Base-by-base conservation (phyloP, 2,888 invertebrate species). In the Pemphredon lugubris region DNA sequence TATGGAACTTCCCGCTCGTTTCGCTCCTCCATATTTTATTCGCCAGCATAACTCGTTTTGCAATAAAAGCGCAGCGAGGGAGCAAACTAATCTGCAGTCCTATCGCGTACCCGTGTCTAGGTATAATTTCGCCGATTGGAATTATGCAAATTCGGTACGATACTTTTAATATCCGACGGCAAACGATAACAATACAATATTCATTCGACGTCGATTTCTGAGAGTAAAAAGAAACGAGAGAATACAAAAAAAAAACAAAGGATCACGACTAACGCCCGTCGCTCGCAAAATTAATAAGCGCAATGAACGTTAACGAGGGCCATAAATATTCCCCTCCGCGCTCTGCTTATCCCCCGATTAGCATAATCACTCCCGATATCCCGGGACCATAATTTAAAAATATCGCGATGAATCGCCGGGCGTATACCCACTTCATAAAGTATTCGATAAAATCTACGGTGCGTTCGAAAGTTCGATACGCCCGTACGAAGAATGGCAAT, bases 281-380 rank as follows among this genome's bases (percentile, higher is more conserved):
- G 72, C 55, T 61, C 75, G 66, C 80, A 80, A 83, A 83, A 83
- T 83, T 83, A 83, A 83, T 83, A 83, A 81, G 76, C 71, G 69
- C 81, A 78, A 81, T 82, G 77, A 81, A 75, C 75, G 72, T 79
- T 78, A 80, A 83, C 83, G 78, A 81, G 76, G 57, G 53, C 42
- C 76, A 82, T 81, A 81, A 81, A 81, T 82, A 82, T 73, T 57
- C n/a, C 45, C 59, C 69, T 53, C 66, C 48, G 68, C 72, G 64
- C 59, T 18, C 57, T 63, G 74, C 74, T 82, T 81, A 81, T 80
- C 74, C 64, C 32, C 30, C 70, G 77, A 82, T 81, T 80, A 82
- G 76, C 80, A 82, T 81, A 81, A 81, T 81, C 78, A 72, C 55
- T 66, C 53, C 44, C 13, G 72, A 76, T 77, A 77, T 66, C 14